These are phyloP conservation scores for cat (Felis catus) DNA, from an alignment of 2,113 vertebrate genomes.

Conservation along the genomic window F.catus_Fca126_mat1.0 CM031414.1:33352501-33353000, in stretches of 20 bases:
- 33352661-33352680: too few species aligned
- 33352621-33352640: too few species aligned
- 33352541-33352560: background rate
- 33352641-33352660: too few species aligned
- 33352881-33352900: background rate
- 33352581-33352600: too few species aligned
- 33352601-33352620: too few species aligned
- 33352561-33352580: too few species aligned
- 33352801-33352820: background rate
- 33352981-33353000: background rate
- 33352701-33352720: too few species aligned
- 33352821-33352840: background rate
- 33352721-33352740: background rate
- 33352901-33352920: background rate
- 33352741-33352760: background rate
- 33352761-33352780: background rate
- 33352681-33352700: too few species aligned
- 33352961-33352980: conserved; percentile 33
- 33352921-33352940: background rate
- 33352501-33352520: background rate
- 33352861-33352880: background rate
- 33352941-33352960: background rate
- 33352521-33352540: background rate
- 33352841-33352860: background rate
- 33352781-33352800: background rate